Percentiles rank a stretch among this genome's conserved stretches.
Conservation (phyloP, 2,113 vertebrate genomes). For the Dicrurus megarhynchus region DNA sequence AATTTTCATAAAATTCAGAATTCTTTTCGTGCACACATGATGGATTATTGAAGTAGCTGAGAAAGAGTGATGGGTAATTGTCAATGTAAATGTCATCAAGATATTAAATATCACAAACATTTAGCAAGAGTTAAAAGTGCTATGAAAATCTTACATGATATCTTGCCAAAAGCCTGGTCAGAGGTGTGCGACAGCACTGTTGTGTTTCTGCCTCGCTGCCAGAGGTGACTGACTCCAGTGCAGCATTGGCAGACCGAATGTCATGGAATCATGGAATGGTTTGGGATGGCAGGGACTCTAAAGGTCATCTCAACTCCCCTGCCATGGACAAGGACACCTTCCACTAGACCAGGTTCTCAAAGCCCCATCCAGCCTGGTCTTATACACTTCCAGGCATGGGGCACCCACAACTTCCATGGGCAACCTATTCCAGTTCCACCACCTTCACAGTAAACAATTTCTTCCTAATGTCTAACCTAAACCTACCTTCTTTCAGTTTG, state of each 20-base stretch:
- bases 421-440: neutral
- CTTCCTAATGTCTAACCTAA: neutral
- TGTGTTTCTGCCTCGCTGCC: neutral
- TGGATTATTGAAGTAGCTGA: neutral
- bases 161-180: neutral
- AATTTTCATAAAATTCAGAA: neutral
- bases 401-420: neutral
- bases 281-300: neutral
- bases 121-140: neutral
- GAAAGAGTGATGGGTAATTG: neutral
- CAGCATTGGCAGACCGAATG: neutral
- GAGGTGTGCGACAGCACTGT: neutral
- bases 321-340: neutral
- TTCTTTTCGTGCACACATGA: neutral
- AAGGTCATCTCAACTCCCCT: neutral
- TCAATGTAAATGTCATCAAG: neutral
- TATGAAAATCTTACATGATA: neutral
- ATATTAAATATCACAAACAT: neutral
- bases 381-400: neutral
- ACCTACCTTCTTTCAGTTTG: neutral
- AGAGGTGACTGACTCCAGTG: neutral
- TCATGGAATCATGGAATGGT: neutral
- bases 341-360: neutral
- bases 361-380: neutral
- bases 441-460: neutral